A percentile compares a stretch with the other conserved stretches of the same genome.
Evolutionary conservation across 2,113 vertebrate species (phyloP).

Genomic region (Perccottus glenii): DNA sequence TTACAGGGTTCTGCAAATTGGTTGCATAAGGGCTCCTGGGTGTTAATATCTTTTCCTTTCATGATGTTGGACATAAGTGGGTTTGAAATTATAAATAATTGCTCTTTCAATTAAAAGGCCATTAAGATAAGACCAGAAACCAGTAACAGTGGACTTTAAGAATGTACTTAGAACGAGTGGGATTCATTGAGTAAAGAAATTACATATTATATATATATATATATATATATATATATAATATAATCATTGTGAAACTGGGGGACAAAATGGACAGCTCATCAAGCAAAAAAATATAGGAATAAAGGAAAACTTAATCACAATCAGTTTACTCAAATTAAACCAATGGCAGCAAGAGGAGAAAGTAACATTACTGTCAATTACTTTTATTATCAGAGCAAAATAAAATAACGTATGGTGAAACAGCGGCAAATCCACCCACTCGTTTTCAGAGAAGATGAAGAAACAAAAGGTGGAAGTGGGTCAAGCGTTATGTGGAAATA

Average conservation of each 20-base stretch:
- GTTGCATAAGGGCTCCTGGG: constrained; percentile 7
- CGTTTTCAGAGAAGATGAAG: constrained; percentile 15
- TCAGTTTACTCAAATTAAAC: constrained; percentile 33
- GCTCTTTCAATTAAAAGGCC: neutral
- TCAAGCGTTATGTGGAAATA: constrained; percentile 25
- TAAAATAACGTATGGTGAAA: constrained; percentile 10
- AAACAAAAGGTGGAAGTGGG: constrained; percentile 25
- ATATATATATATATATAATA: no score
- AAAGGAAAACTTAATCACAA: constrained; percentile 39
- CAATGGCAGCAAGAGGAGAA: constrained; percentile 10
- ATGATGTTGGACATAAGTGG: neutral
- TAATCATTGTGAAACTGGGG: neutral
- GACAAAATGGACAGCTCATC: constrained; percentile 19
- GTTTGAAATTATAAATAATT: neutral
- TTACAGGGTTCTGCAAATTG: constrained; percentile 2
- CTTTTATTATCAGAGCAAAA: constrained; percentile 29
- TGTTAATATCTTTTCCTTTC: constrained; percentile 6
- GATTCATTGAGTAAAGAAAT: neutral
- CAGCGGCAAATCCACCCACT: constrained; percentile 19
- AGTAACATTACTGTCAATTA: constrained; percentile 10
- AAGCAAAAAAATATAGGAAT: constrained; percentile 11
- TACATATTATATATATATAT: no score
- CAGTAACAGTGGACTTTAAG: neutral
- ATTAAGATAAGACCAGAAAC: neutral
- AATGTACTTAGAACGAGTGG: neutral